A percentile compares a stretch with the other conserved stretches of the same genome.
phyloP scores from a whole-genome alignment of 2,797 vertebrate genomes.

The Tinamus major region DNA sequence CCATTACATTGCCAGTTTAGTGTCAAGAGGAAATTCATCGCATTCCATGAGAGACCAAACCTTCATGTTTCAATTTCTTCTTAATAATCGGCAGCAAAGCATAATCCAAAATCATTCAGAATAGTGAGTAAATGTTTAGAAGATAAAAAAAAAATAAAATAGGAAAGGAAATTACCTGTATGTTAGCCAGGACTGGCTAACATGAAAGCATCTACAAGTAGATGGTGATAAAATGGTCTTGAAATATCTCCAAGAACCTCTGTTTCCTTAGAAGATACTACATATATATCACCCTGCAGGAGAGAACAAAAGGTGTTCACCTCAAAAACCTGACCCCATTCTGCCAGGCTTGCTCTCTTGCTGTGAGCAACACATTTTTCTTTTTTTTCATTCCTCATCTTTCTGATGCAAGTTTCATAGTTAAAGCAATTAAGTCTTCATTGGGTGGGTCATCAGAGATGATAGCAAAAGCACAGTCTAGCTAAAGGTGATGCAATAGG shows the following conservation, averaged over 20 bases:
- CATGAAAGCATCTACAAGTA: not conserved
- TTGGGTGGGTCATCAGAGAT: not conserved
- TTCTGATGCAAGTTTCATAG: constrained; percentile 31
- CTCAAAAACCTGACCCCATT: not conserved
- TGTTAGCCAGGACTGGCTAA: not conserved
- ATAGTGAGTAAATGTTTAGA: not conserved
- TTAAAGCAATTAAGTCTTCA: constrained; percentile 5
- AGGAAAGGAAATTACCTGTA: not conserved
- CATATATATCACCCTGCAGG: not conserved
- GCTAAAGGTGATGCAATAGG: not conserved
- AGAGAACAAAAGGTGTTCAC: not conserved
- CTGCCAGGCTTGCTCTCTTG: not conserved
- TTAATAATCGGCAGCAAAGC: not conserved
- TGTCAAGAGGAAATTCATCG: constrained; percentile 29
- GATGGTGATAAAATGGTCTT: not conserved
- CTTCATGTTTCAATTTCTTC: not conserved
- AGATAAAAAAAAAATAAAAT: not conserved
- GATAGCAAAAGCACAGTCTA: constrained; percentile 6
- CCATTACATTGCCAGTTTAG: not conserved
- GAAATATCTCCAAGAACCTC: not conserved
- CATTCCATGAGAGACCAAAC: not conserved
- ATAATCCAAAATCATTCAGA: not conserved
- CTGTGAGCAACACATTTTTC: not conserved
- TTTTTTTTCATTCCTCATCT: not conserved
- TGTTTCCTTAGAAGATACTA: not conserved